phyloP scores from a whole-genome alignment of 2,888 invertebrate species.

The Philhelius pedissequus region DNA sequence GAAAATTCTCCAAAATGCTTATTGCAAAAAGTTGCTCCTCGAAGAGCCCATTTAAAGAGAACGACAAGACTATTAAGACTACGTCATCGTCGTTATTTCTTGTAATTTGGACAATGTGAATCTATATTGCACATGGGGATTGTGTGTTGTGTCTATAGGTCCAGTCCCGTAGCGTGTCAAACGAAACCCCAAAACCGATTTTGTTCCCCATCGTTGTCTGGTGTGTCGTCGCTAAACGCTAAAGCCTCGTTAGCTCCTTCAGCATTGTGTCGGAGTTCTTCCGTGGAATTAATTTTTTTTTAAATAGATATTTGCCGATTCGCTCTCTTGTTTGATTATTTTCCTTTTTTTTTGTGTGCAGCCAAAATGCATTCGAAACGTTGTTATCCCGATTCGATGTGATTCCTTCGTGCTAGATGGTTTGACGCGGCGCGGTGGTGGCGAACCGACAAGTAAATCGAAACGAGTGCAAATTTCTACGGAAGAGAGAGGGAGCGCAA shows the following conservation, averaged over 20 bases:
- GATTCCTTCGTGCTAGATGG: constrained; percentile 33
- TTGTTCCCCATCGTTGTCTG: constrained; percentile 69
- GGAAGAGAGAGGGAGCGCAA: constrained; percentile 29
- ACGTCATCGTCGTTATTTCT: constrained; percentile 9
- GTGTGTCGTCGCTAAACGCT: constrained; percentile 64
- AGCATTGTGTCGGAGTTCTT: constrained; percentile 16
- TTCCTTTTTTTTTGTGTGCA: background rate
- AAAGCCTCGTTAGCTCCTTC: constrained; percentile 51
- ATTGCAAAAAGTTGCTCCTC: background rate
- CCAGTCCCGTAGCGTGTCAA: constrained; percentile 60
- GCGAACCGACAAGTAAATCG: background rate
- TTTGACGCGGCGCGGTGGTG: background rate
- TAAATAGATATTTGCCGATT: constrained; percentile 13
- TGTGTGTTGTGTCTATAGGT: background rate
- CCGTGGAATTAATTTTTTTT: background rate
- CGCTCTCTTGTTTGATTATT: constrained; percentile 33
- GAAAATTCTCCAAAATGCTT: background rate
- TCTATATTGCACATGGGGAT: constrained; percentile 54
- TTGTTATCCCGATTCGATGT: constrained; percentile 47
- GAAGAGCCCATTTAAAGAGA: constrained; percentile 25
- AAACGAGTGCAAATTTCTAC: constrained; percentile 11
- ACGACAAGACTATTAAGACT: background rate
- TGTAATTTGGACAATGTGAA: constrained; percentile 35
- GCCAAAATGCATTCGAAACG: constrained; percentile 40
- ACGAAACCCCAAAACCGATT: constrained; percentile 69